phyloP scores from a whole-genome alignment of 2,888 invertebrate species.

The Sinelater perroti region DNA sequence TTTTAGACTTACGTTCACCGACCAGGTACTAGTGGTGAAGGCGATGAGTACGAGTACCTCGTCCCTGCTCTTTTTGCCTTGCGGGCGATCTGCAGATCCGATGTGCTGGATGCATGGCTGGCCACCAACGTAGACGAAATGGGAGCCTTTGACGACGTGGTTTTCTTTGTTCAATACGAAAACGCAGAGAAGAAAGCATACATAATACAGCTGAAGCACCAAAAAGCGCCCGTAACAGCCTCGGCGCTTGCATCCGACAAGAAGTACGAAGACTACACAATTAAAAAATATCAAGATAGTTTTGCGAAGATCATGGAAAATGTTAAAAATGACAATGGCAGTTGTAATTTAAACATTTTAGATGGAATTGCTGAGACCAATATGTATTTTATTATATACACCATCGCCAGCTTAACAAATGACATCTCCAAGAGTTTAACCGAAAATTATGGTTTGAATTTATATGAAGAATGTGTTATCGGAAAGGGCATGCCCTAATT shows the following conservation, averaged over 20 bases:
- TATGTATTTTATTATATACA: neutral
- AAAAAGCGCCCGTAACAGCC: neutral
- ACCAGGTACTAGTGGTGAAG: neutral
- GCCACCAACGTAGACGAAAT: slow-evolving; percentile 4
- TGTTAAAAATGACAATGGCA: neutral
- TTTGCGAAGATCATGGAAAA: neutral
- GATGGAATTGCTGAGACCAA: neutral
- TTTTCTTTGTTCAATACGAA: neutral
- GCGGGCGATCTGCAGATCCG: neutral
- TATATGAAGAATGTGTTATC: neutral
- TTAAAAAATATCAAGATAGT: neutral
- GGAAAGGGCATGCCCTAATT: neutral
- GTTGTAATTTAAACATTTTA: neutral
- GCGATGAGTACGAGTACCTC: neutral
- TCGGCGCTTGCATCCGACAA: neutral
- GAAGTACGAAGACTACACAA: neutral
- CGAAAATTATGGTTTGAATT: neutral
- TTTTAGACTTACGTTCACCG: too few species aligned
- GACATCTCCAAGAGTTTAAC: neutral
- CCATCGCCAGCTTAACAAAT: neutral
- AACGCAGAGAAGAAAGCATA: neutral
- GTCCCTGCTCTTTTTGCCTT: slow-evolving; percentile 4
- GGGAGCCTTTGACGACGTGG: slow-evolving; percentile 3
- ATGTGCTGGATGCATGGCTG: neutral
- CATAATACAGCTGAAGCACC: neutral